Evolutionary conservation across 2,113 vertebrate species (phyloP).

Genomic region (Hylia prasina): DNA sequence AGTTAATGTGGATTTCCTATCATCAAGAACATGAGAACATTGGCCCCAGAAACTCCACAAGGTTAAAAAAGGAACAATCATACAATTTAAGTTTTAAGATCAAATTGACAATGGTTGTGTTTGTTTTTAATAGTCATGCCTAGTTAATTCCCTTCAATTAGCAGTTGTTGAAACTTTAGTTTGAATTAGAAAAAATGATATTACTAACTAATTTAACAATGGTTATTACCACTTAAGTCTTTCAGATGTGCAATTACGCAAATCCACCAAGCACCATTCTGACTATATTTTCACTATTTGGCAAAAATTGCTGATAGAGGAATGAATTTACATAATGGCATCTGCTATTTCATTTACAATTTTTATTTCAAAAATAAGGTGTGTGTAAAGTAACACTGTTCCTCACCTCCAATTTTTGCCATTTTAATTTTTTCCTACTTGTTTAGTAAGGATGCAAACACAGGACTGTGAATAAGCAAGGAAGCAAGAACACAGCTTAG

Average conservation of each 20-base stretch:
- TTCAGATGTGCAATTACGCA: neutral
- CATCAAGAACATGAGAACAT: neutral
- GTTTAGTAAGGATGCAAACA: neutral
- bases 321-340: neutral
- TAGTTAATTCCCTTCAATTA: conserved; percentile 1
- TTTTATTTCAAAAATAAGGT: neutral
- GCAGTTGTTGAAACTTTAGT: neutral
- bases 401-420: neutral
- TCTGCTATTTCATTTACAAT: neutral
- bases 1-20: neutral
- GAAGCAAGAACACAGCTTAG: neutral
- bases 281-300: neutral
- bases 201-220: conserved; percentile 14
- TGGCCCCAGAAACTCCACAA: neutral
- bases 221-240: neutral
- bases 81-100: neutral
- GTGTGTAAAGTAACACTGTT: neutral
- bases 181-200: neutral
- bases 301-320: neutral
- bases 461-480: neutral
- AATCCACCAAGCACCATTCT: neutral
- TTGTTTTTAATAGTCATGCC: neutral
- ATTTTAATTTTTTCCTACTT: neutral
- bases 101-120: neutral
- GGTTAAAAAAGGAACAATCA: neutral